Evolutionary conservation across 92 coral and sea anemone genomes (phyloP).

Genomic region (Paragorgia papillata): DNA sequence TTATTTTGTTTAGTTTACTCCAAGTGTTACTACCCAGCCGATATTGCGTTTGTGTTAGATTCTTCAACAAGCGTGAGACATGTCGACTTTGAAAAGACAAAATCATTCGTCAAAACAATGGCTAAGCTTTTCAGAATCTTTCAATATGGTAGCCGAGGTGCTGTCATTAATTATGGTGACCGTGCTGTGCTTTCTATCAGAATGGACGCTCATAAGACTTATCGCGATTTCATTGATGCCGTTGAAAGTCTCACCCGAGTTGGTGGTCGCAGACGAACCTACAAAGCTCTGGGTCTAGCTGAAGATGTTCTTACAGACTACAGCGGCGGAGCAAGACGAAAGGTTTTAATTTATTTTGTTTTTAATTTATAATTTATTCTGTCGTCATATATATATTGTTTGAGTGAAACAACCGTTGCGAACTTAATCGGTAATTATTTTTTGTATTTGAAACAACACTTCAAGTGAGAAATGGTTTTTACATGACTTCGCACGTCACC

Average conservation of each 20-base stretch:
- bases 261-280: slow-evolving; percentile 16
- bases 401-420: no score
- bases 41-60: slow-evolving; percentile 26
- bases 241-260: slow-evolving; percentile 26
- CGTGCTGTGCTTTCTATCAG: slow-evolving; percentile 1
- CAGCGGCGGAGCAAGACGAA: slow-evolving; percentile 20
- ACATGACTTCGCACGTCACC: no score
- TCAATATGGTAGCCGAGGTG: slow-evolving; percentile 18
- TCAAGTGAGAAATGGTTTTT: no score
- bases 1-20: slow-evolving; percentile 2
- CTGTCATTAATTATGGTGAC: slow-evolving; percentile 16
- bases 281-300: neutral
- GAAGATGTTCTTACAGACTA: slow-evolving; percentile 10
- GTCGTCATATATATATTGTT: no score
- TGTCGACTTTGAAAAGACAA: slow-evolving; percentile 13
- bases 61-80: slow-evolving; percentile 3
- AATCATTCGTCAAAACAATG: slow-evolving; percentile 14
- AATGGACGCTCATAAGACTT: slow-evolving; percentile 13
- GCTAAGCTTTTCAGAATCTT: slow-evolving; percentile 21
- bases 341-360: no score
- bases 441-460: no score
- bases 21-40: slow-evolving; percentile 24
- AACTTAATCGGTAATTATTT: no score
- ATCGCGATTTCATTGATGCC: slow-evolving; percentile 33
- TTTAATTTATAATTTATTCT: no score